phyloP scores from a whole-genome alignment of 2,113 vertebrate species.

The Pholis gunnellus region DNA sequence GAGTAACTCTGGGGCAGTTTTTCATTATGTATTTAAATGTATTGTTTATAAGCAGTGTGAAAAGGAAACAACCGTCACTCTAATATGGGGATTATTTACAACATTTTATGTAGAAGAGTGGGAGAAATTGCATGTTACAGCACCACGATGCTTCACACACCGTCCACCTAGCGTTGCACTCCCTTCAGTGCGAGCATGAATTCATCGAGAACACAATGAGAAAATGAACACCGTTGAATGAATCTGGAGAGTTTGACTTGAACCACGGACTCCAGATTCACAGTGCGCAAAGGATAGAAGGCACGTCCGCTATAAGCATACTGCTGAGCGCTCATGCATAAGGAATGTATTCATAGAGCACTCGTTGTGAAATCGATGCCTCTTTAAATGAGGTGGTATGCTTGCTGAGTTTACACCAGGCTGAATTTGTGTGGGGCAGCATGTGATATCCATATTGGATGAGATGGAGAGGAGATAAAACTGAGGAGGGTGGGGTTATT shows the following conservation, averaged over 20 bases:
- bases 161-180: constrained; percentile 24
- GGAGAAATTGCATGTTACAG: constrained; percentile 40
- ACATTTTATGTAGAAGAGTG: constrained; percentile 24
- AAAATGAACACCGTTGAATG: constrained; percentile 50
- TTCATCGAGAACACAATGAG: constrained; percentile 34
- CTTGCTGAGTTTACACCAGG: constrained; percentile 66
- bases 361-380: constrained; percentile 70
- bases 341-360: constrained; percentile 59
- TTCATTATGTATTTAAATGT: constrained; percentile 36
- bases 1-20: constrained; percentile 33
- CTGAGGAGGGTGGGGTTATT: constrained; percentile 65
- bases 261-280: constrained; percentile 24
- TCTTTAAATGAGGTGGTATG: constrained; percentile 68
- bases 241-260: constrained; percentile 52
- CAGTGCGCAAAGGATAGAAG: constrained; percentile 36
- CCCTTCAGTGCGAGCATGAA: constrained; percentile 31
- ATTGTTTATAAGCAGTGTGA: background rate
- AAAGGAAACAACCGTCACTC: background rate
- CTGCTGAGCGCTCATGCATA: constrained; percentile 60
- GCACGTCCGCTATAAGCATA: constrained; percentile 40
- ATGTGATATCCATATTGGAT: constrained; percentile 75
- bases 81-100: background rate
- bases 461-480: constrained; percentile 68
- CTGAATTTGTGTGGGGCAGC: constrained; percentile 59
- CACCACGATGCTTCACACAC: constrained; percentile 33